Percentiles rank a stretch among this genome's conserved stretches.
These are phyloP conservation scores for Gymnoscopelus braueri DNA, from an alignment of 2,797 vertebrate genomes.

Conservation along the genomic window DNA sequence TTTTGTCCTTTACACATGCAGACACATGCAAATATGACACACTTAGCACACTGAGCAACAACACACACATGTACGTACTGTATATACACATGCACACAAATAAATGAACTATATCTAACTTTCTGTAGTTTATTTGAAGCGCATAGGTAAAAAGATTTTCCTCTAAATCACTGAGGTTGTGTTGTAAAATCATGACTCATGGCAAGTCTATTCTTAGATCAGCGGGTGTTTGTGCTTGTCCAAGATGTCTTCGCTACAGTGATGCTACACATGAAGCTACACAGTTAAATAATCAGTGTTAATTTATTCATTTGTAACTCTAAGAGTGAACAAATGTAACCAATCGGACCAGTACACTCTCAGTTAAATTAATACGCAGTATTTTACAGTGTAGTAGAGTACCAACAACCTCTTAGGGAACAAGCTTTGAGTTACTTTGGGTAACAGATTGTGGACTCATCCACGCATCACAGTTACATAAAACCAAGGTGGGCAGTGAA, in stretches of 20 bases:
- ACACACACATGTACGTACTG: conserved; percentile 33
- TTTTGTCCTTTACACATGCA: conserved; percentile 43
- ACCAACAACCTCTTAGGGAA: conserved; percentile 43
- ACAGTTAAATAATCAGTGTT: too few species aligned
- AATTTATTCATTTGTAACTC: too few species aligned
- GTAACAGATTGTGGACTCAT: conserved; percentile 22
- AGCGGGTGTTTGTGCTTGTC: conserved; percentile 64
- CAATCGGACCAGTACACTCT: too few species aligned
- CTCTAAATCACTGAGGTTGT: conserved; percentile 61
- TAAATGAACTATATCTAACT: conserved; percentile 21
- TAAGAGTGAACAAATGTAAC: too few species aligned
- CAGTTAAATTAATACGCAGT: too few species aligned
- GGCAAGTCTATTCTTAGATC: conserved; percentile 73
- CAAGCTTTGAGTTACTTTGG: conserved; percentile 48
- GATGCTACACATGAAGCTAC: conserved; percentile 54
- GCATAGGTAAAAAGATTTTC: not conserved
- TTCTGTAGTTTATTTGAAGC: conserved; percentile 16
- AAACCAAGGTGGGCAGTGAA: conserved; percentile 9
- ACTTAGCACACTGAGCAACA: conserved; percentile 19
- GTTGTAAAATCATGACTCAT: conserved; percentile 82
- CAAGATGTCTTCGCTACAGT: conserved; percentile 68
- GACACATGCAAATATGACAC: conserved; percentile 27
- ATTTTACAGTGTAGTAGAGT: conserved; percentile 6
- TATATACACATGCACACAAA: not conserved
- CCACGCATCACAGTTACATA: conserved; percentile 32